Evolutionary conservation across 2,113 vertebrate genomes (phyloP).

Genomic region (Pelecanoides urinatrix): DNA sequence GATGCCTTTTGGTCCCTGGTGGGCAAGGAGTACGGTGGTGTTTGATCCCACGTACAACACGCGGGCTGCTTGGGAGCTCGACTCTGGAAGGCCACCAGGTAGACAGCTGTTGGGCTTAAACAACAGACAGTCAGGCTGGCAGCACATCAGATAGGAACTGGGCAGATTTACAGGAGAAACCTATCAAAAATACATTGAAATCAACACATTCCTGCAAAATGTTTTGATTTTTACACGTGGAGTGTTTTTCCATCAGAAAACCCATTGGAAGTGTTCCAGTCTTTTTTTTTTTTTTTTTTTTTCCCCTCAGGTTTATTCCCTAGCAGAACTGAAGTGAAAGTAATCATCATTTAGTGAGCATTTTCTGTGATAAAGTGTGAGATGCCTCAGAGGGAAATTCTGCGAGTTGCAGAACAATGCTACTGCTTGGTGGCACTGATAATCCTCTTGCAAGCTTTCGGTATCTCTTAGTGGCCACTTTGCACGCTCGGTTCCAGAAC

Average conservation of each 20-base stretch:
- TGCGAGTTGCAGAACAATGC: conserved; percentile 4
- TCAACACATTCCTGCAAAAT: not conserved
- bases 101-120: conserved; percentile 6
- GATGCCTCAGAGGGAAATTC: conserved; percentile 19
- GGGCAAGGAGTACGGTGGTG: not conserved
- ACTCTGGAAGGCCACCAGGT: conserved; percentile 31
- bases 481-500: not conserved
- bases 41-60: not conserved
- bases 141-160: not conserved
- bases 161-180: conserved; percentile 8
- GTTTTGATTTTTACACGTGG: conserved; percentile 23
- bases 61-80: accelerated
- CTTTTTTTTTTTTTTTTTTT: not conserved
- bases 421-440: not conserved
- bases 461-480: not conserved
- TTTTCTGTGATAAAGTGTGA: not conserved
- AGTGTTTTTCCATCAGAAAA: conserved; percentile 35
- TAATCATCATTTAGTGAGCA: not conserved
- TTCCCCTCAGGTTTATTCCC: not conserved
- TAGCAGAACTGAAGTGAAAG: conserved; percentile 23
- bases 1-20: not conserved
- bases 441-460: not conserved
- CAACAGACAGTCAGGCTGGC: not conserved
- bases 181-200: conserved; percentile 7
- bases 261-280: not conserved